phyloP scores from a whole-genome alignment of 2,113 vertebrate genomes.

The Morone chrysops region DNA sequence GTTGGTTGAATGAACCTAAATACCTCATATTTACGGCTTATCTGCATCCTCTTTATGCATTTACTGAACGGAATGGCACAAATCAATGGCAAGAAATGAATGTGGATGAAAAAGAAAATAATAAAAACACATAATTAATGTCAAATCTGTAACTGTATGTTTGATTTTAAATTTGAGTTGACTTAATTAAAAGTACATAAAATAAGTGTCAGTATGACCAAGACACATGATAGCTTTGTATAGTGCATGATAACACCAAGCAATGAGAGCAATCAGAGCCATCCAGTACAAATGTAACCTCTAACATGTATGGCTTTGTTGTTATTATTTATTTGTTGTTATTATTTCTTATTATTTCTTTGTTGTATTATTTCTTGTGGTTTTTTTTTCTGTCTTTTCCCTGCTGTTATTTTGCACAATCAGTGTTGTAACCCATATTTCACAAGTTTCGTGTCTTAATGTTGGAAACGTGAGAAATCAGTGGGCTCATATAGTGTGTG shows the following conservation, averaged over 20 bases:
- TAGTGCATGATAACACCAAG: neutral
- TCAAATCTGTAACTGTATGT: neutral
- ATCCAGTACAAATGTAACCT: neutral
- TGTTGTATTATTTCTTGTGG: neutral
- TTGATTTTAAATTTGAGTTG: neutral
- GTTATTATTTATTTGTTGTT: neutral
- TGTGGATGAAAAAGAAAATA: neutral
- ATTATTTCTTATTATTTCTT: constrained; percentile 4
- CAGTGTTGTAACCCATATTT: neutral
- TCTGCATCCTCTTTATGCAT: neutral
- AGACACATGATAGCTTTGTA: neutral
- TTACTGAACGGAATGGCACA: neutral
- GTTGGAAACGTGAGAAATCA: neutral
- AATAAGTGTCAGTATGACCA: neutral
- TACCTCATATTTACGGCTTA: neutral
- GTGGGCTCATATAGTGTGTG: neutral
- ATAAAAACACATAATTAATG: neutral
- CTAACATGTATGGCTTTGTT: neutral
- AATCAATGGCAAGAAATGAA: neutral
- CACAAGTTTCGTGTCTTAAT: neutral
- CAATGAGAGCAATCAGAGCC: neutral
- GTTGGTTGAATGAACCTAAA: neutral
- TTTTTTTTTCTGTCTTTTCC: neutral
- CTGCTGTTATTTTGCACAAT: neutral
- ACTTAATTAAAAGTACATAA: neutral